Evolutionary conservation across 2,113 vertebrate species (phyloP).

Genomic region (Collichthys lucidus): DNA sequence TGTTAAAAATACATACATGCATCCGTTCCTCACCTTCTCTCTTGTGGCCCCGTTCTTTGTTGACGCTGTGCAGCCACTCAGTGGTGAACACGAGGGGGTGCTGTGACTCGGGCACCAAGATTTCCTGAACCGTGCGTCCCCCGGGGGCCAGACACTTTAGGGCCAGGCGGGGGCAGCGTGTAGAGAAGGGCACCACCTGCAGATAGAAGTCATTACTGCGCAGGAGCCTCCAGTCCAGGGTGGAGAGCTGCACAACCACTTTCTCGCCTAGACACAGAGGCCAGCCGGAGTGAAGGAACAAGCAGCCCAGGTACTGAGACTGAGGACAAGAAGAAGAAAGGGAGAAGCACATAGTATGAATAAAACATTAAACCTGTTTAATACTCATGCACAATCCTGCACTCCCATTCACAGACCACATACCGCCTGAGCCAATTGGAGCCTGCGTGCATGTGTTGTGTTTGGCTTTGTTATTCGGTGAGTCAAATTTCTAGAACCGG

Average conservation of each 20-base stretch:
- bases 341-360: neutral
- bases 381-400: neutral
- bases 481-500: conserved; percentile 62
- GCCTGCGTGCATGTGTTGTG: conserved; percentile 1
- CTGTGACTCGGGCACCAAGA: conserved; percentile 88
- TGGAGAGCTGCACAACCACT: conserved; percentile 91
- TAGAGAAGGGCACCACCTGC: conserved; percentile 91
- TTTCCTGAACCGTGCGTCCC: conserved; percentile 89
- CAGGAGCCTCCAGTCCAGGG: conserved; percentile 91
- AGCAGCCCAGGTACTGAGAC: conserved; percentile 92
- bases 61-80: conserved; percentile 93
- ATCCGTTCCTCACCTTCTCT: conserved; percentile 79
- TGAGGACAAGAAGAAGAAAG: conserved; percentile 48
- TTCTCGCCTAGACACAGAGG: conserved; percentile 89
- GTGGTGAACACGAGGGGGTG: conserved; percentile 91
- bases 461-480: conserved; percentile 20
- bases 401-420: conserved; percentile 35
- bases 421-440: conserved; percentile 11
- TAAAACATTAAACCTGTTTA: neutral
- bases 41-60: conserved; percentile 89
- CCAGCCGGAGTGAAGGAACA: conserved; percentile 94
- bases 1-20: neutral
- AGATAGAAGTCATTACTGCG: conserved; percentile 93
- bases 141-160: conserved; percentile 91
- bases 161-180: conserved; percentile 88